Evolutionary conservation across 2,113 vertebrate species (phyloP), one percentile per base, ranked within the genome.

Genomic region (Corythornis vintsioides): DNA sequence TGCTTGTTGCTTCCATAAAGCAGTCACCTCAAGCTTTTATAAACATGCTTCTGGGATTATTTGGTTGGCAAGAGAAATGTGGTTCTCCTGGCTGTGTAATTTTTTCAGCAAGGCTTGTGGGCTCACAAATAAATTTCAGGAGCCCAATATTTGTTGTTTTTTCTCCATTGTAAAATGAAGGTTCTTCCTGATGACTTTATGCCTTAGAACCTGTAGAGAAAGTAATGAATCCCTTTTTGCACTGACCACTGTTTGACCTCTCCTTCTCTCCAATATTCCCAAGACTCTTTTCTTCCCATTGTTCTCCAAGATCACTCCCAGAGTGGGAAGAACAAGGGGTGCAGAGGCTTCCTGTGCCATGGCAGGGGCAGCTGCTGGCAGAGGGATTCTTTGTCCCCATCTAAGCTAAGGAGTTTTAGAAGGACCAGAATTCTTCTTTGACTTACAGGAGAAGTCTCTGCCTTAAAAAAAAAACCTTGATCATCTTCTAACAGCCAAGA

Each of bases 191-290:
- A 40, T 0, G 6, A 31, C 21, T 80, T 83, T 65, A 35, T 87
- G 18, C 11, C 43, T n/a, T 42, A 35, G 13, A 76, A 2, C 5
- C 15, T 75, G 47, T 15, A 48, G 19, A 48, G 9, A 14, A 35
- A 82, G 35, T n/a, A 2, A 3, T 0, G 11, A 76, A 59, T 7
- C 28, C 15, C 19, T 70, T 8, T 66, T 11, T 65, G 15, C 4
- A 0, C 2, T 35, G 20, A 45, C 17, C 7, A 20, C 12, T 2
- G 1, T 22, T 59, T 40, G 24, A 72, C 2, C 2, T 3, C 6
- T 2, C 2, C 8, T 53, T 52, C 7, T 42, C 5, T 10, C 3
- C 21, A 31, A 4, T 18, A 21, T 19, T 73, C 29, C 47, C 38
- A 17, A 72, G 59, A 47, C 35, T 74, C 42, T 47, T 66, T 16